Conservation (phyloP, 2,888 invertebrate genomes). For the Hecatera dysodea region DNA sequence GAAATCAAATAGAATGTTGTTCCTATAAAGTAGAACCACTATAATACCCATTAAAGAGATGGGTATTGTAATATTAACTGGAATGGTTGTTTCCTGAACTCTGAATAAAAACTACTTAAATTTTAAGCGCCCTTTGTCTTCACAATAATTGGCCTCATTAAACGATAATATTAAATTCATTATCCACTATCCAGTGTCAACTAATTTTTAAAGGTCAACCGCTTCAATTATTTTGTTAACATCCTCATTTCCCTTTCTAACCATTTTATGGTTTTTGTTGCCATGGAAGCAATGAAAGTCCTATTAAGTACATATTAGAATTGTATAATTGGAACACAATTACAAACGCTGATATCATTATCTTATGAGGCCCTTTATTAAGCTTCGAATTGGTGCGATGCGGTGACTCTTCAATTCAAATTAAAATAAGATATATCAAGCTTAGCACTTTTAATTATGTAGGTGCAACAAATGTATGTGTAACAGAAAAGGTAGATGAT, state of each 20-base stretch:
- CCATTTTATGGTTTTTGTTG: not conserved
- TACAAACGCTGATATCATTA: not conserved
- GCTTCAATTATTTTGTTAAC: slow-evolving; percentile 28
- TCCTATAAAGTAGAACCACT: not conserved
- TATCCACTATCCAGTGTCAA: slow-evolving; percentile 28
- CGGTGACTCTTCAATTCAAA: no score
- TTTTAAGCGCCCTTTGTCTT: slow-evolving; percentile 6
- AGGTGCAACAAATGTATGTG: no score
- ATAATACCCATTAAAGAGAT: not conserved
- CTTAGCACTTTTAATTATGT: no score
- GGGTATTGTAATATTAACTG: not conserved
- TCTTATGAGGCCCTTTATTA: not conserved
- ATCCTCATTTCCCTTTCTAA: slow-evolving; percentile 17
- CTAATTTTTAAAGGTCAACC: slow-evolving; percentile 43
- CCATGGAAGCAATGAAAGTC: not conserved
- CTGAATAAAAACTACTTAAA: not conserved
- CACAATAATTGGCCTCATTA: slow-evolving; percentile 14
- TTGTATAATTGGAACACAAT: not conserved
- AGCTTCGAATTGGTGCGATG: not conserved
- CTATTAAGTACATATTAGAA: not conserved
- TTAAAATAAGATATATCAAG: no score
- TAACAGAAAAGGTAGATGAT: not conserved
- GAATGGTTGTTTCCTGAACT: slow-evolving; percentile 34
- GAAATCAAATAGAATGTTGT: not conserved
- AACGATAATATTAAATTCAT: slow-evolving; percentile 37